Base-by-base conservation (phyloP, 1,140 invertebrate species). In the Drosophila asahinai region DNA sequence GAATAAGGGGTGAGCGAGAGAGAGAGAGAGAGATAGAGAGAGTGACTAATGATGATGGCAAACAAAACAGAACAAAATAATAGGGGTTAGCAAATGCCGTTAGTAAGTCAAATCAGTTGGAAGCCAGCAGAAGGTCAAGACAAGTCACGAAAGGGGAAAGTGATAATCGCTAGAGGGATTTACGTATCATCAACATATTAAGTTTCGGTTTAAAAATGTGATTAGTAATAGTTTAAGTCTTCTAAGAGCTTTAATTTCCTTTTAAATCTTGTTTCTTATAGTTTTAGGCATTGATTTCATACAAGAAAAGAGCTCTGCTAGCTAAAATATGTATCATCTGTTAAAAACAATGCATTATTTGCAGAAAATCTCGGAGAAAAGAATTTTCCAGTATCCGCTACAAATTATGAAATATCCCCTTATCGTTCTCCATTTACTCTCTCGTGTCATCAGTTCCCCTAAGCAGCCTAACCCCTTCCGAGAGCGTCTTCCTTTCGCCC, bases 31-130 rank as follows among this genome's bases (percentile, higher is more conserved):
- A 19, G 19, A 19, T 19, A 19, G 40, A 66, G 63, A 66, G 48
- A 67, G 67, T 70, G 67, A 70, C 67, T 70, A 68, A 70, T 70
- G 67, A 67, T 70, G 63, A 70, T 67, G 63, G 67, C 63, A 45
- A 70, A 47, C 63, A 70, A 70, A 70, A 55, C 67, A 63, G 40
- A 54, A 51, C 40, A 70, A 68, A 67, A 54, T 71, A 71, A 71
- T 71, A 55, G 67, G 48, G 67, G 67, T 45, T 70, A 67, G 48
- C 62, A 62, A 45, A 67, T 67, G 8, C 43, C 17, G 47, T 62
- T 52, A 54, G 60, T 55, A 63, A 63, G 60, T 63, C 60, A 38
- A 40, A 22, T 55, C 54, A 40, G 36, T 55, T 22, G 1, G 19
- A 7, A 6, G 6, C 6, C 52, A 38, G 52, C 33, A 38, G 12